A percentile compares a stretch with the other conserved stretches of the same genome.
Evolutionary conservation across 2,113 vertebrate species (phyloP).

Genomic region (Tupaia chinensis): DNA sequence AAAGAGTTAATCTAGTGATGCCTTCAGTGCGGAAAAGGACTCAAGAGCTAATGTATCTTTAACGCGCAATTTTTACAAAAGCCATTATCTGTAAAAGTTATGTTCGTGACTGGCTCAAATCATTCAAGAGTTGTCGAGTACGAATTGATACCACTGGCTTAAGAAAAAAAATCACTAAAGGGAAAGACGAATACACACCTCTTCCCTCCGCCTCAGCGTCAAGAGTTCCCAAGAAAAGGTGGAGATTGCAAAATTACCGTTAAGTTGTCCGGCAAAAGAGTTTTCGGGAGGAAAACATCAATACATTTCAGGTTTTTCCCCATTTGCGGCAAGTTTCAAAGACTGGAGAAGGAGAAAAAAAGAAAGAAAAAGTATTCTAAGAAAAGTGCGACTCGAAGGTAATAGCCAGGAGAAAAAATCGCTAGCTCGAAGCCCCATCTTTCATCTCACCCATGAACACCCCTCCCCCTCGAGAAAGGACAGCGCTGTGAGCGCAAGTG

Average conservation of each 20-base stretch:
- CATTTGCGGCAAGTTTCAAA: conserved; percentile 7
- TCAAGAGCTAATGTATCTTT: background rate
- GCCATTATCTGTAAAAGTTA: background rate
- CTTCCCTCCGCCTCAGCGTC: conserved; percentile 16
- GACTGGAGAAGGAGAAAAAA: background rate
- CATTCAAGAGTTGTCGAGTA: conserved; percentile 56
- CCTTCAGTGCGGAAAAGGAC: conserved; percentile 69
- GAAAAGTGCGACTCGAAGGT: conserved; percentile 1
- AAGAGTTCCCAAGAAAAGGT: conserved; percentile 33
- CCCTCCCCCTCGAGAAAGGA: background rate
- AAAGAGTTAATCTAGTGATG: conserved; percentile 79
- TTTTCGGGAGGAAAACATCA: background rate
- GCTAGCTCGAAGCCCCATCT: background rate
- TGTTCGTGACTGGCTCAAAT: conserved; percentile 25
- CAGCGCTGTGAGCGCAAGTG: conserved; percentile 4
- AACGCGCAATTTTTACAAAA: conserved; percentile 20
- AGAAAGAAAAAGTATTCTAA: conserved; percentile 32
- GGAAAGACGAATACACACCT: conserved; percentile 79
- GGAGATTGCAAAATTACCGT: conserved; percentile 38
- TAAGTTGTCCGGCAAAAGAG: background rate
- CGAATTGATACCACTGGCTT: conserved; percentile 76
- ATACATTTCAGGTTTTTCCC: background rate
- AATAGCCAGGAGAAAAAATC: background rate
- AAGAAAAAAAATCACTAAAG: conserved; percentile 73
- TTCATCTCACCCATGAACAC: background rate